Conservation (phyloP, 2,888 invertebrate species). For the Euzetes globulus region DNA sequence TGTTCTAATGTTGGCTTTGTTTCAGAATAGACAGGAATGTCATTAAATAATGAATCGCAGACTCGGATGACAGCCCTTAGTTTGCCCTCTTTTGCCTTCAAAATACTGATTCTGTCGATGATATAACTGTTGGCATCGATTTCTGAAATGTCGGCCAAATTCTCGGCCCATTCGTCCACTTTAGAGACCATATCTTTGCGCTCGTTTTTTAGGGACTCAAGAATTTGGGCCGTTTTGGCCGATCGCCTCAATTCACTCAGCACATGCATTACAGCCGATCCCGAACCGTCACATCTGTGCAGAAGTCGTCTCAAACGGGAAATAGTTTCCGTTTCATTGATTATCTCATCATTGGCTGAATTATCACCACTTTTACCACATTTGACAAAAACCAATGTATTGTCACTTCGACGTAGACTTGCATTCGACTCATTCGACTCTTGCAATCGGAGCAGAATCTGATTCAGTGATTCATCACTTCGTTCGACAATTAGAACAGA, state of each 20-base stretch:
- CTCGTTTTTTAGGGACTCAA: constrained; percentile 16
- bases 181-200: constrained; percentile 15
- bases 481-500: background rate
- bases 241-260: constrained; percentile 25
- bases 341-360: background rate
- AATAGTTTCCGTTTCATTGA: constrained; percentile 3
- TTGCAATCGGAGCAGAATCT: background rate
- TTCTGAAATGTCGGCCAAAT: background rate
- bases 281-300: background rate
- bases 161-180: constrained; percentile 30
- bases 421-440: background rate
- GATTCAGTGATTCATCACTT: background rate
- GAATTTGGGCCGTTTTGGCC: background rate
- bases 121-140: background rate
- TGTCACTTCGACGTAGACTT: background rate
- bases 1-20: constrained; percentile 4
- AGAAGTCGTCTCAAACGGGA: background rate
- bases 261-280: background rate
- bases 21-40: constrained; percentile 7
- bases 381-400: constrained; percentile 10
- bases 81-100: constrained; percentile 32
- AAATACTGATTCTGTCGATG: constrained; percentile 15
- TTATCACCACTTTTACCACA: background rate
- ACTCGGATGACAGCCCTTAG: constrained; percentile 32
- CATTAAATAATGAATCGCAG: constrained; percentile 27